A percentile compares a stretch with the other conserved stretches of the same genome.
Conservation (phyloP, 2,113 vertebrate genomes). For the Gnathonemus echidnorhynchus region DNA sequence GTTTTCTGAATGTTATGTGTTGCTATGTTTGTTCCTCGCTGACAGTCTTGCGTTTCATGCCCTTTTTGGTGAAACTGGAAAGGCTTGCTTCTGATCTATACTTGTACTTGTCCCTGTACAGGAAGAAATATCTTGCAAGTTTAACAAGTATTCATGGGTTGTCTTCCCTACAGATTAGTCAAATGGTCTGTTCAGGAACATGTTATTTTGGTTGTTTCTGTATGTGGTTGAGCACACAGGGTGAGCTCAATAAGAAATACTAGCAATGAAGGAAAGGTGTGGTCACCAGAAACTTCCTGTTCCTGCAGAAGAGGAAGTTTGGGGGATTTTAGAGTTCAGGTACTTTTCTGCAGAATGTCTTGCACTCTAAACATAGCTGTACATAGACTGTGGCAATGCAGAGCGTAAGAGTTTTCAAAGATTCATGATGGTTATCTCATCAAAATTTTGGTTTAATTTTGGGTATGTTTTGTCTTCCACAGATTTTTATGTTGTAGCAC, state of each 20-base stretch:
- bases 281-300: conserved; percentile 47
- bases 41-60: not conserved
- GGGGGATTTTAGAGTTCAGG: not conserved
- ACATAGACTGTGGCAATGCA: not conserved
- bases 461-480: conserved; percentile 9
- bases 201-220: not conserved
- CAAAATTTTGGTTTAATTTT: conserved; percentile 14
- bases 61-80: not conserved
- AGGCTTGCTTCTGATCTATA: conserved; percentile 2
- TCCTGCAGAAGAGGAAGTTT: conserved; percentile 26
- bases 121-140: not conserved
- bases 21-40: not conserved
- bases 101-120: not conserved
- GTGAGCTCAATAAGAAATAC: conserved; percentile 35
- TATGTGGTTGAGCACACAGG: not conserved
- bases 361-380: no score
- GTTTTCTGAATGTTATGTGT: not conserved
- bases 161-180: not conserved
- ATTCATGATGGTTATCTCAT: not conserved
- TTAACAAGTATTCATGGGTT: not conserved
- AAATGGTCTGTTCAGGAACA: not conserved
- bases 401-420: not conserved
- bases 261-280: conserved; percentile 60
- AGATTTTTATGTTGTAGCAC: conserved; percentile 8
- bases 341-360: not conserved